Percentiles rank a stretch among this genome's conserved stretches.
These are phyloP conservation scores for Struthio camelus DNA, from an alignment of 2,113 vertebrate genomes.

Conservation along the genomic window DNA sequence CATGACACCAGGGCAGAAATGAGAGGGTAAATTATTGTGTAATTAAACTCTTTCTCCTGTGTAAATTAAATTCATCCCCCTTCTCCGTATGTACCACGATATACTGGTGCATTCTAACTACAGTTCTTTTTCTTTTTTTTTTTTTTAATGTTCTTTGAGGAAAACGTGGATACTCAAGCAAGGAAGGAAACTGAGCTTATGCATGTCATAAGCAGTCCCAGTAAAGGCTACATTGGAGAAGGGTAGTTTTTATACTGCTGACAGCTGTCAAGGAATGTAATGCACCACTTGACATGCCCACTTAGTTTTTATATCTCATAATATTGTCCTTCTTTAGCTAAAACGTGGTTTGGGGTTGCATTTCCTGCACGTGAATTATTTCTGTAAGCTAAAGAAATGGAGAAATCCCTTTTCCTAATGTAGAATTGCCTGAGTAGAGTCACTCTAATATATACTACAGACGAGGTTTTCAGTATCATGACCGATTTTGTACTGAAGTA, in stretches of 20 bases:
- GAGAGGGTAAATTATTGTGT: background rate
- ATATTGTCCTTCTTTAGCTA: background rate
- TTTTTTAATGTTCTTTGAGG: background rate
- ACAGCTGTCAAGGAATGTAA: background rate
- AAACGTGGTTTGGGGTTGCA: background rate
- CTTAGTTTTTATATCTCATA: background rate
- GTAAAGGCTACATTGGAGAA: background rate
- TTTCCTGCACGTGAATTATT: background rate
- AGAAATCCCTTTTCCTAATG: background rate
- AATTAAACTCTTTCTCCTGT: background rate
- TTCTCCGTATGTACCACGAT: background rate
- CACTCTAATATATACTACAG: background rate
- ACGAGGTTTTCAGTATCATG: background rate
- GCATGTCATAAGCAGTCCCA: background rate
- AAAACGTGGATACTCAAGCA: background rate
- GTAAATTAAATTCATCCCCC: background rate
- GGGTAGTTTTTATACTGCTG: background rate
- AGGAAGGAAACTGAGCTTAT: background rate
- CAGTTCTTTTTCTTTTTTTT: too few species aligned
- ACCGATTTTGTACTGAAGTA: background rate
- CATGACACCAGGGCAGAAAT: background rate
- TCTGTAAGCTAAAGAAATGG: background rate
- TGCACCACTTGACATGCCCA: background rate
- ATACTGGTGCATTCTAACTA: background rate
- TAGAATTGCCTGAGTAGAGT: background rate